Evolutionary conservation across 1,140 invertebrate genomes (phyloP), one percentile per base, ranked within the genome.

Genomic region (Drosophila setifemur): DNA sequence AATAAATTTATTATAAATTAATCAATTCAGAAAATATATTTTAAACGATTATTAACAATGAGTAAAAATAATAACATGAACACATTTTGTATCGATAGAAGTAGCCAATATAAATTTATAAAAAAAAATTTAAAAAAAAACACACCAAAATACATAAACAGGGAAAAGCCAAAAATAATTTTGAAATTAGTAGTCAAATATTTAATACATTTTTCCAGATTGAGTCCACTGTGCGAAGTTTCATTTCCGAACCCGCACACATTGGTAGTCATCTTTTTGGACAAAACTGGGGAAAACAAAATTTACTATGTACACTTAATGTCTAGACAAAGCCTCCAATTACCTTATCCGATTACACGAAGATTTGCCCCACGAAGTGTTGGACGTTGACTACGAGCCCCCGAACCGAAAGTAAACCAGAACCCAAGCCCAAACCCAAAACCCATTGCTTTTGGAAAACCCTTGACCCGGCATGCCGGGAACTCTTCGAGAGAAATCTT

Each of bases 271-370:
- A 72, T 86, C 76, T 85, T 64, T n/a, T 66, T 29, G 69, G 33
- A 60, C 29, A 45, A 57, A 70, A 44, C 31, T 63, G 48, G 69
- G 48, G 44, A 60, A 74, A 76, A 79, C 71, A 58, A 86, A 86
- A 85, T 81, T 76, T 86, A 81, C 75, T 86, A 86, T 89, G 83
- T 89, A 83, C 88, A 86, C 88, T 88, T 89, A 89, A 88, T 89
- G 88, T 89, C 88, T 89, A 89, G 88, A 89, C 88, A 89, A 89
- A 89, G 88, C 82, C 88, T 89, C 88, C 88, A 89, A 89, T 89
- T 89, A 89, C 88, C 88, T 89, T 89, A 89, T 89, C 88, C 88
- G 88, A 89, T 89, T 89, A 89, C 88, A 89, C 49, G 77, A 89
- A 89, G 88, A 89, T 89, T 88, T 86, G 69, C 60, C 57, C 74